Evolutionary conservation across 1,140 invertebrate genomes (phyloP), one percentile per base, ranked within the genome.

Genomic region (Scaptomyza graminum): DNA sequence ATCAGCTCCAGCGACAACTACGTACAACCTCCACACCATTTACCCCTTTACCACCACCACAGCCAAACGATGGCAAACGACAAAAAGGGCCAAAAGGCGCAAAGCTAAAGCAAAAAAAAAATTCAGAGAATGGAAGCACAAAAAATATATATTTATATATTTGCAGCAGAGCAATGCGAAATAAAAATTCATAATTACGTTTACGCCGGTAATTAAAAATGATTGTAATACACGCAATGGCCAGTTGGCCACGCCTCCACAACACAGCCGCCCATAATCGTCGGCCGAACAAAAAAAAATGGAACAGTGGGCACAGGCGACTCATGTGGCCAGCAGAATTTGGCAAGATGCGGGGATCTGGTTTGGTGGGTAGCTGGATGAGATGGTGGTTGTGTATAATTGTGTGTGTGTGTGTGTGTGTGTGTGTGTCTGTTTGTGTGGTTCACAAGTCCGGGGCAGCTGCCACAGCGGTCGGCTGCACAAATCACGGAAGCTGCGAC

Each of bases 151-250:
- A 25, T 13, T 18, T 37, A 39, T 34, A 51, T 55, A 66, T 51
- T 54, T 70, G 56, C 64, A 57, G 66, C 55, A 63, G 66, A 64
- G 70, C 66, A 77, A 68, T 67, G 73, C 74, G 69, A 87, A 90
- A 90, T 89, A 90, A 90, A 91, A 91, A 91, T 91, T 90, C 90
- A 91, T 91, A 91, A 91, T 91, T 91, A 91, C 90, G 79, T 91
- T 91, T 91, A 90, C 89, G 85, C 90, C 90, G 90, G 89, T 91
- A 91, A 91, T 91, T 91, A 91, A 91, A 91, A 91, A 91, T 91
- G 90, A 91, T 91, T 91, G 90, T 91, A 90, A 90, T 90, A 90
- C 79, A 90, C 83, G 89, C 83, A 90, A 81, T 83, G 87, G 75
- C 69, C 79, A 77, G 59, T 61, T 56, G 73, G 79, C 65, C 74